Evolutionary conservation across 2,113 vertebrate genomes (phyloP).

Genomic region (Peromyscus maniculatus): DNA sequence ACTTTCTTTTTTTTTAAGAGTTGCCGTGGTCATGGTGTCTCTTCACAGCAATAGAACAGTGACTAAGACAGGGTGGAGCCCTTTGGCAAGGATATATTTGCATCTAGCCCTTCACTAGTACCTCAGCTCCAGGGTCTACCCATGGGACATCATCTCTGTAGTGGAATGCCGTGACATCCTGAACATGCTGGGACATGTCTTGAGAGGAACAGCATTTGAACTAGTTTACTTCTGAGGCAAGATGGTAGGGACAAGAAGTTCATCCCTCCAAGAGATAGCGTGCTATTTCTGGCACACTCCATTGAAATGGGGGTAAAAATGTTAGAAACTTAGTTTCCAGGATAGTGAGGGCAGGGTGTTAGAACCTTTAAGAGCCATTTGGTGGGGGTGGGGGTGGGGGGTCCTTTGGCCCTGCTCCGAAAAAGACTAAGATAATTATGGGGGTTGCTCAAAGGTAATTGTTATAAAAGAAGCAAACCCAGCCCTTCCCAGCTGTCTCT

Average conservation of each 20-base stretch:
- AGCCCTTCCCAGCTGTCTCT: background rate
- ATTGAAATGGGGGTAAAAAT: no score
- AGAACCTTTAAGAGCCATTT: background rate
- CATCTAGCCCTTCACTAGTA: background rate
- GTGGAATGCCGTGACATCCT: no score
- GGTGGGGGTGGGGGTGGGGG: no score
- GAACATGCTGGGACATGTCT: no score
- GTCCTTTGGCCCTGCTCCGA: background rate
- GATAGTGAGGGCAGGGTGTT: background rate
- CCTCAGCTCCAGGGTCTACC: background rate
- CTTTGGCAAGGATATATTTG: background rate
- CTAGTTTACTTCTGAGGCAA: background rate
- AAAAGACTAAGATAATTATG: background rate
- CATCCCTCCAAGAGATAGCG: no score
- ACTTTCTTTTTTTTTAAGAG: background rate
- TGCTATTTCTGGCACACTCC: background rate
- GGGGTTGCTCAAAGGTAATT: background rate
- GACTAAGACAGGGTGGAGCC: background rate
- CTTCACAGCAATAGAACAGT: background rate
- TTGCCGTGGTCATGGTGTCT: background rate
- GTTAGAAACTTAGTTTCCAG: background rate
- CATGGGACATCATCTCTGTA: accelerated
- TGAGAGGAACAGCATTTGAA: no score
- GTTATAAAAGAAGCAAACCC: background rate
- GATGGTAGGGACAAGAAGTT: background rate